These are phyloP conservation scores for Gila robusta DNA, from an alignment of 2,797 vertebrate species.

Conservation along the genomic window DNA sequence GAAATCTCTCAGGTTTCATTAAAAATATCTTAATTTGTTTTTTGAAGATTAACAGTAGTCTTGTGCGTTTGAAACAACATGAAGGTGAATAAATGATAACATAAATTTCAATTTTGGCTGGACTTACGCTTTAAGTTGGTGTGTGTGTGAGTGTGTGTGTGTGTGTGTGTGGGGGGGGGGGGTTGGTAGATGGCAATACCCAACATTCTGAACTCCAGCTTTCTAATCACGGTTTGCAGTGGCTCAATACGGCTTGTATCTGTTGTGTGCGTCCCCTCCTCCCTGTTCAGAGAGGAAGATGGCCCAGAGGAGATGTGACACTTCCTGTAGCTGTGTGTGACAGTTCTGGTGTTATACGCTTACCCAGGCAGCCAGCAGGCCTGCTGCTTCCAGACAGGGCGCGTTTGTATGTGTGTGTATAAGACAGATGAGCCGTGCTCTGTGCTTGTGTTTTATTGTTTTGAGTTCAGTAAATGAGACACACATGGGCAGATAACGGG, in stretches of 20 bases:
- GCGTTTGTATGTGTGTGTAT: slow-evolving; percentile 34
- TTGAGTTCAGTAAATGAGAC: slow-evolving; percentile 56
- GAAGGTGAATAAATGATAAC: too few species aligned
- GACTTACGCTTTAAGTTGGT: too few species aligned
- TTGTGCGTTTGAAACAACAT: too few species aligned
- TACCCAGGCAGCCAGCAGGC: slow-evolving; percentile 48
- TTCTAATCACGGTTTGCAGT: slow-evolving; percentile 51
- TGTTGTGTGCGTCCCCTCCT: slow-evolving; percentile 54
- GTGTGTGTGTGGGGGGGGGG: too few species aligned
- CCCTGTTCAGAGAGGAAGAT: slow-evolving; percentile 52
- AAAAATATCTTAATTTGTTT: too few species aligned
- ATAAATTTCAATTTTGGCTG: too few species aligned
- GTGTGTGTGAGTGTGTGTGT: too few species aligned
- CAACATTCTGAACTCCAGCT: slow-evolving; percentile 43
- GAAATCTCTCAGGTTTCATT: background rate
- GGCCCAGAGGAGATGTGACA: slow-evolving; percentile 63
- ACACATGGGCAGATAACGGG: slow-evolving; percentile 57
- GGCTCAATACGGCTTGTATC: slow-evolving; percentile 51
- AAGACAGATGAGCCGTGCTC: slow-evolving; percentile 47
- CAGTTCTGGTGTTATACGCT: slow-evolving; percentile 59
- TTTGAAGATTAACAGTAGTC: too few species aligned
- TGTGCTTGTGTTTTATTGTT: slow-evolving; percentile 48
- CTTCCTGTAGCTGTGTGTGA: slow-evolving; percentile 59
- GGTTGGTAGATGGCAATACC: too few species aligned
- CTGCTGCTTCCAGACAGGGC: slow-evolving; percentile 26